A percentile compares a stretch with the other conserved stretches of the same genome.
Evolutionary conservation across 1,140 invertebrate species (phyloP).

Genomic region (Pseudomyrmex dendroicus): DNA sequence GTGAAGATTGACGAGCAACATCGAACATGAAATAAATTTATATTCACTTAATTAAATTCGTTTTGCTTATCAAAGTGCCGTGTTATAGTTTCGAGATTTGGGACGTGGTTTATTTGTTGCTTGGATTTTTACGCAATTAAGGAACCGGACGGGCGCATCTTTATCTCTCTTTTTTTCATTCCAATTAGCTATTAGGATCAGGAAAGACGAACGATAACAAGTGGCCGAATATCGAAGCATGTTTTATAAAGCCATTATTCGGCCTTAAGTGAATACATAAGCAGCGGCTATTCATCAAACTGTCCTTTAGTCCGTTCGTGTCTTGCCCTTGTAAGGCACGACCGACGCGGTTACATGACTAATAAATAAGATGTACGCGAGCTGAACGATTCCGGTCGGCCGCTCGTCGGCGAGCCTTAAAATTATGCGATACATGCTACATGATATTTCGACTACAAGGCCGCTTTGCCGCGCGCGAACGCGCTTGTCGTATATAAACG

Average conservation of each 20-base stretch:
- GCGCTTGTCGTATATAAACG: slow-evolving; percentile 62
- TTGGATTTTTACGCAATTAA: slow-evolving; percentile 36
- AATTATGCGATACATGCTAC: slow-evolving; percentile 61
- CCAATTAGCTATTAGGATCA: slow-evolving; percentile 65
- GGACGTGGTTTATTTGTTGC: slow-evolving; percentile 15
- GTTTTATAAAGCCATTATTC: slow-evolving; percentile 82
- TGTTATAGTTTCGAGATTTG: background rate
- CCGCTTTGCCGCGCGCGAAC: slow-evolving; percentile 6
- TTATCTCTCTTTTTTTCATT: slow-evolving; percentile 41
- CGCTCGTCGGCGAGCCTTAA: slow-evolving; percentile 70
- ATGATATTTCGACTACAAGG: slow-evolving; percentile 62
- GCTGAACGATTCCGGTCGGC: slow-evolving; percentile 77
- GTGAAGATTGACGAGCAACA: background rate
- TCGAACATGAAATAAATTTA: slow-evolving; percentile 4
- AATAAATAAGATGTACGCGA: slow-evolving; percentile 79
- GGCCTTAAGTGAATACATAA: slow-evolving; percentile 79
- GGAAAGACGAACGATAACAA: slow-evolving; percentile 79
- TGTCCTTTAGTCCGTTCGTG: slow-evolving; percentile 49
- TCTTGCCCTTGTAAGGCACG: slow-evolving; percentile 69
- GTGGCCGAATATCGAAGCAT: slow-evolving; percentile 65
- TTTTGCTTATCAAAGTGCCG: background rate
- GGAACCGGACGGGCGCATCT: background rate
- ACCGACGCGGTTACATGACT: slow-evolving; percentile 70
- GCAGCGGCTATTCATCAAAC: slow-evolving; percentile 80
- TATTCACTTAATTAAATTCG: slow-evolving; percentile 6